Conservation (phyloP, 2,888 invertebrate genomes). For the Drosophila borealis region DNA sequence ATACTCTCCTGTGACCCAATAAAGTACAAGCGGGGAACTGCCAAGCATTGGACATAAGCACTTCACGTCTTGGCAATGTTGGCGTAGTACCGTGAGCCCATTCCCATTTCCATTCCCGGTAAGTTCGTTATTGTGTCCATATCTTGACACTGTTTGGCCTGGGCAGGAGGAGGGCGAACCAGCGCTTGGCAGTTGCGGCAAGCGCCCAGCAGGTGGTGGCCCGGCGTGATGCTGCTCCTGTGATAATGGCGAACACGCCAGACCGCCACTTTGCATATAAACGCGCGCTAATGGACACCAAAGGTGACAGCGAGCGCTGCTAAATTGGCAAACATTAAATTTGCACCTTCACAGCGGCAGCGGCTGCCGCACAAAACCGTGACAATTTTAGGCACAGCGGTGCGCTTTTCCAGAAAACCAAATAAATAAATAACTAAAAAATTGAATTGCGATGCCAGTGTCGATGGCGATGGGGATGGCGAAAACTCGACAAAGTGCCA, state of each 20-base stretch:
- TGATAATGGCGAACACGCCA: slow-evolving; percentile 74
- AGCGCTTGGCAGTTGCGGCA: slow-evolving; percentile 46
- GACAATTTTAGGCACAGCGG: slow-evolving; percentile 80
- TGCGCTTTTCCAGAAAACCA: slow-evolving; percentile 74
- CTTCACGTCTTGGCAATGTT: slow-evolving; percentile 32
- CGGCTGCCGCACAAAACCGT: slow-evolving; percentile 56
- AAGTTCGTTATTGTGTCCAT: slow-evolving; percentile 64
- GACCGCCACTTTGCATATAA: slow-evolving; percentile 80
- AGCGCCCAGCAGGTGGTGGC: slow-evolving; percentile 73
- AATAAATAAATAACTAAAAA: slow-evolving; percentile 34
- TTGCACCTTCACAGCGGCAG: slow-evolving; percentile 73
- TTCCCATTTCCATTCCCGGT: slow-evolving; percentile 24
- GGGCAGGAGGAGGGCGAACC: slow-evolving; percentile 52
- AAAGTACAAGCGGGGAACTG: slow-evolving; percentile 30
- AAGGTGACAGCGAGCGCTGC: slow-evolving; percentile 81
- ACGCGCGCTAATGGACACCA: slow-evolving; percentile 82
- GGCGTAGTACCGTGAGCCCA: slow-evolving; percentile 1
- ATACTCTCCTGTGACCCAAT: slow-evolving; percentile 40
- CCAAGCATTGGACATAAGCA: slow-evolving; percentile 47
- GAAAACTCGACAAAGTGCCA: slow-evolving; percentile 46
- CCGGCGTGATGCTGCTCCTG: slow-evolving; percentile 75
- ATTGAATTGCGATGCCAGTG: slow-evolving; percentile 28
- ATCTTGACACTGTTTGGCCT: slow-evolving; percentile 57
- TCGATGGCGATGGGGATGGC: slow-evolving; percentile 20
- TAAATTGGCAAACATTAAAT: slow-evolving; percentile 82